A percentile compares a stretch with the other conserved stretches of the same genome.
Conservation (phyloP, 1,140 invertebrate genomes). For the Sminthurinus signatus region DNA sequence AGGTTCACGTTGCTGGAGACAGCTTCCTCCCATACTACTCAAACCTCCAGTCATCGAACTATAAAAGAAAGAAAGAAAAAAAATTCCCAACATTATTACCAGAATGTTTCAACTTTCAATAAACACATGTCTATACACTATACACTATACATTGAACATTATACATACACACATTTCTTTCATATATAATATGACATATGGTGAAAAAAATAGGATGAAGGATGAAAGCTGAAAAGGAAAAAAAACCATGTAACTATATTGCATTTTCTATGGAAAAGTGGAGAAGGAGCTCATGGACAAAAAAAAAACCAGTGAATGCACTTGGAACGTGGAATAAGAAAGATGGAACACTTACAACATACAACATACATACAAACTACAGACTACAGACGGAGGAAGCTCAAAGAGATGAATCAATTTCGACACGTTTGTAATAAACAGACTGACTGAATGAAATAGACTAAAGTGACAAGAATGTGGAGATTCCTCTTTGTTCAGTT, state of each 20-base stretch:
- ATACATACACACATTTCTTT: too few species aligned
- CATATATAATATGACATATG: too few species aligned
- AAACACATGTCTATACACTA: too few species aligned
- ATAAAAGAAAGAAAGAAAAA: conserved; percentile 39
- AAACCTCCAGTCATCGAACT: conserved; percentile 73
- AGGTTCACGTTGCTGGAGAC: conserved; percentile 74
- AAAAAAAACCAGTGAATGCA: too few species aligned
- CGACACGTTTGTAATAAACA: conserved; percentile 14
- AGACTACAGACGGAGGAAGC: neutral
- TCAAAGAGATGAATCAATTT: conserved; percentile 15
- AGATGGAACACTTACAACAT: too few species aligned
- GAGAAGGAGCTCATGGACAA: neutral
- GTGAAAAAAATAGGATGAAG: neutral
- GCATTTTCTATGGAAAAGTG: neutral
- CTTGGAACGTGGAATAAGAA: too few species aligned
- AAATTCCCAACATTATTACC: neutral
- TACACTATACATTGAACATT: too few species aligned
- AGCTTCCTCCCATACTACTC: conserved; percentile 72
- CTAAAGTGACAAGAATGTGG: conserved; percentile 20
- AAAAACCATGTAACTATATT: too few species aligned
- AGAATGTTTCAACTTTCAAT: neutral
- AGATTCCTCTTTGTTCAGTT: conserved; percentile 16
- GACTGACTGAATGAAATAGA: neutral
- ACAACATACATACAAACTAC: too few species aligned
- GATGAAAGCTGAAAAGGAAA: neutral